Evolutionary conservation across 2,888 invertebrate genomes (phyloP), one percentile per base, ranked within the genome.

Genomic region (Dasypogon diadema): DNA sequence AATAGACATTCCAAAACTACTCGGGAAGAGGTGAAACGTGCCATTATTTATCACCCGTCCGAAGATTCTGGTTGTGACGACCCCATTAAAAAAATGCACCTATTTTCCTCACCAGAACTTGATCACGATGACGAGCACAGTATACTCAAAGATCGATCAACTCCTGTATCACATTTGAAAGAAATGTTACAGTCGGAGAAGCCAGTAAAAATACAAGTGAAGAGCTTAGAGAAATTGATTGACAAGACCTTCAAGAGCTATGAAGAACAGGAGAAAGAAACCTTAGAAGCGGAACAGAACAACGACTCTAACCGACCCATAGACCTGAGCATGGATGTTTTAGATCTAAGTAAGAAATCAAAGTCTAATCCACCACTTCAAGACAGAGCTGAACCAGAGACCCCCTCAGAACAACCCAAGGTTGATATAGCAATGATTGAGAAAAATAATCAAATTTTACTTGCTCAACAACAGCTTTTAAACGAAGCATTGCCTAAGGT

Each of bases 1-100:
- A 98, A 98, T 84, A 90, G 96, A 22, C 98, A 98, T 82, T 92
- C 93, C 0, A 95, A 95, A 85, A 90, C 91, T 1, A 92, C 93
- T 1, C 90, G 96, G 74, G 95, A 96, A 80, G 96, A 97, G 80
- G 93, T 97, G 0, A 95, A 96, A 83, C 91, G 92, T 79, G 91
- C 94, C 4, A 94, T 97, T 72, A 94, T 95, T 78, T 94, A 95
- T 81, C 94, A 95, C 83, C 94, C 94, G 0, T 93, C 92, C 1
- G 94, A 94, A 86, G 94, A 95, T 82, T 92, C 93, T 0, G 92
- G 92, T 63, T 92, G 92, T 81, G 93, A 93, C 79, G 92, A 93
- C 84, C 83, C 87, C 24, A 79, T 88, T 0, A 90, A 89, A 79
- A 87, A 90, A 79, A 87, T 89, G 8, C 85, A 89, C 8, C 85